Conservation (phyloP, 53 echinoderm and acorn worm species). For the Stichopus horrens region DNA sequence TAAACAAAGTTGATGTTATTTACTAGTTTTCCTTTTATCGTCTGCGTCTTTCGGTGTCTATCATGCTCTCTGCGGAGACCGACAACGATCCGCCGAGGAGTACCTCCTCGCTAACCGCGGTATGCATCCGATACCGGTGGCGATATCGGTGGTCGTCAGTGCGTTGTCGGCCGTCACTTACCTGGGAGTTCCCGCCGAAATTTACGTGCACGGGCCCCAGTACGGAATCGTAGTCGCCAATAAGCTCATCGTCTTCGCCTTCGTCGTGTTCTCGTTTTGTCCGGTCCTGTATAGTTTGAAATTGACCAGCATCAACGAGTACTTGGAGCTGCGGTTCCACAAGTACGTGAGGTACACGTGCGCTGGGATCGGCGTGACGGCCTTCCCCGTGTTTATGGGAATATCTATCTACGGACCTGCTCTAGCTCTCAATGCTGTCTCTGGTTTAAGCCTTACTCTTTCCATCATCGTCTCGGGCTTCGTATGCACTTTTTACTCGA, state of each 20-base stretch:
- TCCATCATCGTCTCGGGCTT: not conserved
- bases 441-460: slow-evolving; percentile 19
- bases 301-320: slow-evolving; percentile 37
- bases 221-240: not conserved
- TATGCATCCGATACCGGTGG: slow-evolving; percentile 43
- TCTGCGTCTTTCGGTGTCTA: slow-evolving; percentile 19
- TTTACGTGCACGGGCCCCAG: slow-evolving; percentile 21
- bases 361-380: not conserved
- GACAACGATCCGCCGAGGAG: slow-evolving; percentile 25
- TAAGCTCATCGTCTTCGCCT: not conserved
- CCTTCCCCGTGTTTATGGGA: slow-evolving; percentile 2
- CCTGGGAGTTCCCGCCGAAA: slow-evolving; percentile 17
- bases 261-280: slow-evolving; percentile 11
- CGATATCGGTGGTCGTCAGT: slow-evolving; percentile 32
- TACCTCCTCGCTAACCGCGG: slow-evolving; percentile 23
- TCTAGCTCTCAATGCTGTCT: slow-evolving; percentile 17
- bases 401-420: slow-evolving; percentile 22
- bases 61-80: slow-evolving; percentile 28
- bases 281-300: slow-evolving; percentile 9
- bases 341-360: not conserved
- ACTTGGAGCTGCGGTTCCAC: slow-evolving; percentile 13
- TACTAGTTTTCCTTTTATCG: not conserved
- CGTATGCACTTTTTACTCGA: slow-evolving; percentile 27
- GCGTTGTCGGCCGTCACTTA: slow-evolving; percentile 22
- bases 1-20: no score